phyloP scores from a whole-genome alignment of 2,113 vertebrate genomes.

The Cochlearius cochlearius region DNA sequence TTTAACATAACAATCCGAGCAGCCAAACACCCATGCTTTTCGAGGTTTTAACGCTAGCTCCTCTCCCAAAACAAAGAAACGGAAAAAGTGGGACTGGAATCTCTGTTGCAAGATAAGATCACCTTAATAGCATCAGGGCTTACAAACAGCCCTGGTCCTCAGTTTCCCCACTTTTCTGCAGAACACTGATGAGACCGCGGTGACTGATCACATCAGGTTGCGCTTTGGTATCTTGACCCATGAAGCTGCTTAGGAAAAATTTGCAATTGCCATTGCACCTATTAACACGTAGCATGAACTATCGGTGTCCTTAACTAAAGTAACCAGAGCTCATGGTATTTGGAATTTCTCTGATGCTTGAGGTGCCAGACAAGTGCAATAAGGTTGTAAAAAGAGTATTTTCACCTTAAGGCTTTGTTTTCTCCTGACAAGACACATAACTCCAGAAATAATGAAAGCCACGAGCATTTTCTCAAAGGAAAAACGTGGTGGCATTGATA shows the following conservation, averaged over 20 bases:
- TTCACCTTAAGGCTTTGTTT: neutral
- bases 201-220: neutral
- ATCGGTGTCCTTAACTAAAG: neutral
- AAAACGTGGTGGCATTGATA: neutral
- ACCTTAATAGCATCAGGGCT: accelerated
- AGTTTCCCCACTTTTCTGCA: neutral
- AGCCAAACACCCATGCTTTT: neutral
- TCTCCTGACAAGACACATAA: neutral
- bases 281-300: neutral
- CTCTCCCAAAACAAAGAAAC: neutral
- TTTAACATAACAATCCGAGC: neutral
- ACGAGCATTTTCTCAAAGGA: neutral
- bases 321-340: neutral
- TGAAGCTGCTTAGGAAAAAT: neutral
- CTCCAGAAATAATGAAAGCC: neutral
- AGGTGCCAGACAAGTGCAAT: neutral
- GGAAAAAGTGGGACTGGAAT: neutral
- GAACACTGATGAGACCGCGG: neutral
- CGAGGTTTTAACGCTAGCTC: neutral
- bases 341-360: neutral
- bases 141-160: neutral
- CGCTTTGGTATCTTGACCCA: neutral
- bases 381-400: neutral
- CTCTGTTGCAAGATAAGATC: neutral
- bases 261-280: neutral